Evolutionary conservation across 2,113 vertebrate species (phyloP), one percentile per base, ranked within the genome.

Genomic region (Cathartes aura): DNA sequence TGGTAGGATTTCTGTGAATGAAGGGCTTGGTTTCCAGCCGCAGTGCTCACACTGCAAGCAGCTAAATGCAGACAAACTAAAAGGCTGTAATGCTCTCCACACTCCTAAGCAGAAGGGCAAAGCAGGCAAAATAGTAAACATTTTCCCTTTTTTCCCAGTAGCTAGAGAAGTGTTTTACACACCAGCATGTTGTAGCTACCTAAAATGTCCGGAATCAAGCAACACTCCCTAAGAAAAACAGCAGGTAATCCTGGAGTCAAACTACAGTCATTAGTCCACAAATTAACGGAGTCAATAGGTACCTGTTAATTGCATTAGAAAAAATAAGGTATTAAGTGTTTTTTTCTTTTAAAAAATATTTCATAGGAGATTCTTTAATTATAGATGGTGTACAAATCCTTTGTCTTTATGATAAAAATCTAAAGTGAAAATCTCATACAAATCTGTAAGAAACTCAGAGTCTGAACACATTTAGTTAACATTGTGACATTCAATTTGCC

Each of bases 1-100:
- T 95, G 96, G 93, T 92, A 82, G 95, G 96, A 97, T 98, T 98
- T 98, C 98, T 95, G 86, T 96, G 98, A 98, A 98, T 95, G 97
- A 98, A 97, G 92, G 93, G 95, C 87, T 96, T 68, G 87, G 75
- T 96, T 97, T 97, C 82, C 95, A 95, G 93, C 86, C 3, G 4
- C 93, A 58, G 60, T 19, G 67, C 94, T 98, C 90, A 95, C 73
- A 76, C 74, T 72, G 48, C 92, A 91, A 91, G 87, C 56, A 88
- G 95, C 93, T 93, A 89, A 97, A 92, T 60, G 81, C 34, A 90
- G 24, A 83, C 95, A 94, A 78, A 75, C 94, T 68, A 87, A 92
- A 96, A 95, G 43, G 66, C 62, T 90, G 50, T 76, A 90, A 96
- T 55, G 60, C 60, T 83, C 68, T 66, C 62, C 22, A 16, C 30